Percentiles rank a stretch among this genome's conserved stretches.
Evolutionary conservation across 2,888 invertebrate species (phyloP).

Genomic region (Bhutanitis thaidina): DNA sequence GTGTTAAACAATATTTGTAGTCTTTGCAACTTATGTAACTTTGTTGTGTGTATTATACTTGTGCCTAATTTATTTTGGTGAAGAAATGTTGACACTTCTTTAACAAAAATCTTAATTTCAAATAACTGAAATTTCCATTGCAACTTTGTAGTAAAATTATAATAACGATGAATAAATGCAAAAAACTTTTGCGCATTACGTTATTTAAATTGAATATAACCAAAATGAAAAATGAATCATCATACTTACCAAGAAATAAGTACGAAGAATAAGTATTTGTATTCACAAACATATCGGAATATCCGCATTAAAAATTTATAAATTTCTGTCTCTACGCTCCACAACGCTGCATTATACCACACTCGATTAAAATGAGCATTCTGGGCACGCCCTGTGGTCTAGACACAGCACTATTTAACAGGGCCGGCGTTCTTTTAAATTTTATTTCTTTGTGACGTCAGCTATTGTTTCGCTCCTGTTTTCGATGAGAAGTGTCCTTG

Average conservation of each 20-base stretch:
- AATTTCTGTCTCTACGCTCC: not conserved
- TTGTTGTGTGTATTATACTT: too few relatives aligned
- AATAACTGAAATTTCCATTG: too few relatives aligned
- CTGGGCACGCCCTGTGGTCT: conserved; percentile 1
- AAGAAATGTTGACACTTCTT: too few relatives aligned
- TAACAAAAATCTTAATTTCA: too few relatives aligned
- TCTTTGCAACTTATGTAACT: too few relatives aligned
- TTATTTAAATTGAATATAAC: too few relatives aligned
- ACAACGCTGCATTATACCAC: not conserved
- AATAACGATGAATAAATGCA: too few relatives aligned
- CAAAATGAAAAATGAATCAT: too few relatives aligned
- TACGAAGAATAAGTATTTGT: conserved; percentile 8
- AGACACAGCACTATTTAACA: conserved; percentile 6
- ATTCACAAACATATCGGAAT: not conserved
- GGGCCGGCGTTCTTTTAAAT: conserved; percentile 10
- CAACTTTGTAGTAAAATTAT: too few relatives aligned
- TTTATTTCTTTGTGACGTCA: conserved; percentile 13
- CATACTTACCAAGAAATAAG: conserved; percentile 1
- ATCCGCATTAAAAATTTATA: conserved; percentile 9
- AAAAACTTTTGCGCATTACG: too few relatives aligned
- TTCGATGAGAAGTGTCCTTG: not conserved
- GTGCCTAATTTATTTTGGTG: too few relatives aligned
- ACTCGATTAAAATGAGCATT: not conserved
- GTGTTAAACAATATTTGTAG: too few relatives aligned
- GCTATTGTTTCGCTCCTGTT: conserved; percentile 6